phyloP scores from a whole-genome alignment of 1,140 invertebrate genomes.

The Arion vulgaris region DNA sequence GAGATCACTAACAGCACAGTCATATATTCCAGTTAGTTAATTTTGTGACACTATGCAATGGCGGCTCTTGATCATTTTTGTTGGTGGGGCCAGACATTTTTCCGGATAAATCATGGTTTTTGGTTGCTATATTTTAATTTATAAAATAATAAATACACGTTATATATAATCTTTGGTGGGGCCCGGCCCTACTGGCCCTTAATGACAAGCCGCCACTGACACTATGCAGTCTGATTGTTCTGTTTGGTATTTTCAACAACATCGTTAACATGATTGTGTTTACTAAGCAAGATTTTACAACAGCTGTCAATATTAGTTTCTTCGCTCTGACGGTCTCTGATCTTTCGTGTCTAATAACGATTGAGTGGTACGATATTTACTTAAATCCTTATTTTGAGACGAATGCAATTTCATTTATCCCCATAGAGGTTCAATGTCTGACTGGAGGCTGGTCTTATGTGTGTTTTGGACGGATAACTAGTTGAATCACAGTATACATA shows the following conservation, averaged over 20 bases:
- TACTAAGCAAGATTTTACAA: background rate
- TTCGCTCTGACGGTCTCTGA: constrained; percentile 2
- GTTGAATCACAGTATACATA: background rate
- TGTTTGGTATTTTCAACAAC: background rate
- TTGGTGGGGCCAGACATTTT: no score
- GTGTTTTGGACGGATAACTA: background rate
- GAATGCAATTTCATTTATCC: background rate
- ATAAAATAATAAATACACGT: no score
- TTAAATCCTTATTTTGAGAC: background rate
- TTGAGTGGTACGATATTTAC: background rate
- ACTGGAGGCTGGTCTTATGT: background rate
- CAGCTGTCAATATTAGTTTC: constrained; percentile 12
- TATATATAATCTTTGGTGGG: no score
- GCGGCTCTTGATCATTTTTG: no score
- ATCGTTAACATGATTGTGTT: background rate
- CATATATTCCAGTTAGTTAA: background rate
- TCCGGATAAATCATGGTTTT: no score
- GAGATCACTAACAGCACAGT: background rate
- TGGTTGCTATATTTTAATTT: no score
- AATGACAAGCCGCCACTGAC: no score
- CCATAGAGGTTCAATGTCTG: background rate
- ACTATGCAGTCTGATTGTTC: background rate
- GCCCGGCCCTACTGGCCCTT: no score
- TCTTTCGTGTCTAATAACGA: background rate
- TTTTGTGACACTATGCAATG: background rate